phyloP scores from a whole-genome alignment of 1,140 invertebrate genomes.

The Mactra quadrangularis region DNA sequence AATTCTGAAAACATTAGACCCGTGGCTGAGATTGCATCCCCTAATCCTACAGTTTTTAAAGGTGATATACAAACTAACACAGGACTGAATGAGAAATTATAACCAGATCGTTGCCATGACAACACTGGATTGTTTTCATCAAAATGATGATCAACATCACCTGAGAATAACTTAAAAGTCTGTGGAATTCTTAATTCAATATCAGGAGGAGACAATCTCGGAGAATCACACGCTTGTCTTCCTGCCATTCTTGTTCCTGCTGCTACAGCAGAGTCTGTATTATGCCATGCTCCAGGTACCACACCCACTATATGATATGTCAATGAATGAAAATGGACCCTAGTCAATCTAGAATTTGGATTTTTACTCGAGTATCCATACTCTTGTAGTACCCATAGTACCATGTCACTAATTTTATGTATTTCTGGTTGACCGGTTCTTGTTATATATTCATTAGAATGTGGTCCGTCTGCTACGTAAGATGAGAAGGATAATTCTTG shows the following conservation, averaged over 20 bases:
- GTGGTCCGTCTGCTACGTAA: constrained; percentile 81
- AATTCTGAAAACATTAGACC: constrained; percentile 84
- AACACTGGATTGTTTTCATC: constrained; percentile 80
- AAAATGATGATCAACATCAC: constrained; percentile 76
- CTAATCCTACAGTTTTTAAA: constrained; percentile 84
- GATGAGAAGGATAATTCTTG: constrained; percentile 83
- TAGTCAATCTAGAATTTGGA: constrained; percentile 80
- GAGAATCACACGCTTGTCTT: constrained; percentile 83
- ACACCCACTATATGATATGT: constrained; percentile 84
- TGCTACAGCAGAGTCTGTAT: constrained; percentile 82
- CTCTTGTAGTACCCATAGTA: constrained; percentile 83
- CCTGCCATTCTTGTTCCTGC: constrained; percentile 84
- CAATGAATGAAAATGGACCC: constrained; percentile 85
- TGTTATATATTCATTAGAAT: constrained; percentile 78
- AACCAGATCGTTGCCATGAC: constrained; percentile 81
- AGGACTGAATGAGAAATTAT: constrained; percentile 84
- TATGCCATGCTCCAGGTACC: constrained; percentile 81
- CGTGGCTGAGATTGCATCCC: constrained; percentile 85
- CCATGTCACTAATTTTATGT: constrained; percentile 83
- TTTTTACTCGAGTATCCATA: constrained; percentile 81
- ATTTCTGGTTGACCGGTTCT: constrained; percentile 77
- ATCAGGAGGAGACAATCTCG: constrained; percentile 72
- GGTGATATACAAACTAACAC: constrained; percentile 85
- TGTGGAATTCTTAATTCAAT: constrained; percentile 81
- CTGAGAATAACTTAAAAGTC: constrained; percentile 80